Conservation (phyloP, 2,113 vertebrate genomes). For the Callaeas wilsoni region DNA sequence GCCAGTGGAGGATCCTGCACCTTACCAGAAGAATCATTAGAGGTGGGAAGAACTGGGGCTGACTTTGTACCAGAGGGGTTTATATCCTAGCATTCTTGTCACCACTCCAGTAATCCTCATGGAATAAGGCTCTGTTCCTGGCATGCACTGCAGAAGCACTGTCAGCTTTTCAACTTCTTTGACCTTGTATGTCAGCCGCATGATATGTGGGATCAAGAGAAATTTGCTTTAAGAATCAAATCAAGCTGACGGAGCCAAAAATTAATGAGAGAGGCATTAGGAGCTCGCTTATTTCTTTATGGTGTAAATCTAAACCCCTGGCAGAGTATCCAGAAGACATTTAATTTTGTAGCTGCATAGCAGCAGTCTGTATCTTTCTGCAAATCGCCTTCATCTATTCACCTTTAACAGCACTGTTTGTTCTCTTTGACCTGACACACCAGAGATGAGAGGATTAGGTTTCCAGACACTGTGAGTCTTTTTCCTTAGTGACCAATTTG, state of each 20-base stretch:
- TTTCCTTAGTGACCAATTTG: not conserved
- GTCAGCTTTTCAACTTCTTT: not conserved
- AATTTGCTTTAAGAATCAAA: not conserved
- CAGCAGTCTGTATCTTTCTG: not conserved
- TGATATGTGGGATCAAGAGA: not conserved
- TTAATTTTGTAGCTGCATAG: not conserved
- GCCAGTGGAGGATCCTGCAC: not conserved
- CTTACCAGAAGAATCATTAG: not conserved
- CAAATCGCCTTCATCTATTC: not conserved
- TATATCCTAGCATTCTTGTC: not conserved
- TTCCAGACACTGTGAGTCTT: not conserved
- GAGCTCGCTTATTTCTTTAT: not conserved
- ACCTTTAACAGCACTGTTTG: not conserved
- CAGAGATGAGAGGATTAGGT: not conserved
- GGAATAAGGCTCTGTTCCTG: not conserved
- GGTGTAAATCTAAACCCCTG: not conserved
- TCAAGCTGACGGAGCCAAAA: not conserved
- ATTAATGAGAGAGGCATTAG: not conserved
- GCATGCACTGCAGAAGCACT: not conserved
- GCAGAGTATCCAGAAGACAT: not conserved
- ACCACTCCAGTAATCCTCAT: not conserved
- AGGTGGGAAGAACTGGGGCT: not conserved
- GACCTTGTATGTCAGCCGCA: not conserved
- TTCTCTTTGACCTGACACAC: slow-evolving; percentile 21
- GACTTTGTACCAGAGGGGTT: not conserved